Evolutionary conservation across 2,113 vertebrate genomes (phyloP).

Genomic region (Empidonax traillii): DNA sequence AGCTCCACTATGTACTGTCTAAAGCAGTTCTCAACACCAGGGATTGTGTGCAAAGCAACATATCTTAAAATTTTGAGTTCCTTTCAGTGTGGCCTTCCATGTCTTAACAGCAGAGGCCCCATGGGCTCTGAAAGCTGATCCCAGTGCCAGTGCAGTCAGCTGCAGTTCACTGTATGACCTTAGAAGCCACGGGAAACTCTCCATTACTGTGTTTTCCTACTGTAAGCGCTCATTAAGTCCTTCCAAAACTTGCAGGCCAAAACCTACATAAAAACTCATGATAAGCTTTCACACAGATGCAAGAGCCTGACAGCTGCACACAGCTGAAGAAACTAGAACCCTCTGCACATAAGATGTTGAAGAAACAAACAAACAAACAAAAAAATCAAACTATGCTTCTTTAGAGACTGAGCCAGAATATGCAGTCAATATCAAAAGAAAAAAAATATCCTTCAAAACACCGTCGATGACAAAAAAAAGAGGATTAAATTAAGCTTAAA

Average conservation of each 20-base stretch:
- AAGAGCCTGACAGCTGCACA: neutral
- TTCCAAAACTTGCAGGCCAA: neutral
- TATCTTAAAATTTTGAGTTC: neutral
- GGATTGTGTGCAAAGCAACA: neutral
- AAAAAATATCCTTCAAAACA: neutral
- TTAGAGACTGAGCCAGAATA: neutral
- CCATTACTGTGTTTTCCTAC: neutral
- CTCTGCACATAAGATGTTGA: accelerated
- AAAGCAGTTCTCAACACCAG: neutral
- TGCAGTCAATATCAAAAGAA: neutral
- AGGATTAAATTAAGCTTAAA: neutral
- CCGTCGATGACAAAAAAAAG: neutral
- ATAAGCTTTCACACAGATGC: neutral
- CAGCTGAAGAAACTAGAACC: neutral
- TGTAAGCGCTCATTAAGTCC: neutral
- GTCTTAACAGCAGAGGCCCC: neutral
- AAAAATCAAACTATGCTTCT: neutral
- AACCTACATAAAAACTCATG: neutral
- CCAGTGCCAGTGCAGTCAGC: neutral
- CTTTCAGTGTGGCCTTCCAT: neutral
- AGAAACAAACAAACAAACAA: neutral
- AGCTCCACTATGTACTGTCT: no score
- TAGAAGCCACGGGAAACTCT: neutral
- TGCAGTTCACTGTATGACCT: neutral
- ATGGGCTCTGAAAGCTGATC: neutral